These are phyloP conservation scores for Seriola dumerili DNA, from an alignment of 2,113 vertebrate species.

Conservation along the genomic window DNA sequence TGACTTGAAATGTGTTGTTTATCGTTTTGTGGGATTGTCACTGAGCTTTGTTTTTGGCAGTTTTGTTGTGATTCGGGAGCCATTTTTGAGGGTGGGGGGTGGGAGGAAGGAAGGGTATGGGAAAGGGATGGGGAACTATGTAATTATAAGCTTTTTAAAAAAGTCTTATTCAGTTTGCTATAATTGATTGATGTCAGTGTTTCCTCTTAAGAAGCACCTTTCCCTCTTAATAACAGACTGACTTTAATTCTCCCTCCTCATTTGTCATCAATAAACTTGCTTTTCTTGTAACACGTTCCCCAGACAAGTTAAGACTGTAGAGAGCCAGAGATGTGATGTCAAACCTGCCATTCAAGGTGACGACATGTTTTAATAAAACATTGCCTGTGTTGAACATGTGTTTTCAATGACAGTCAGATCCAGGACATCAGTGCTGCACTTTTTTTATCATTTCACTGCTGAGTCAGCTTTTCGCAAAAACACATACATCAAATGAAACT, in stretches of 20 bases:
- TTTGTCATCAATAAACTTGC: constrained; percentile 56
- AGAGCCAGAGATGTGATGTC: constrained; percentile 61
- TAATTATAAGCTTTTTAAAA: constrained; percentile 63
- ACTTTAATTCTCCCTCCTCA: constrained; percentile 44
- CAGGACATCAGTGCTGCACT: constrained; percentile 29
- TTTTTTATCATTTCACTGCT: constrained; percentile 25
- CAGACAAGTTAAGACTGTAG: constrained; percentile 48
- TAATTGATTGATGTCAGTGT: constrained; percentile 79
- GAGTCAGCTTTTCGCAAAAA: constrained; percentile 23
- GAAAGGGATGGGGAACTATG: constrained; percentile 29
- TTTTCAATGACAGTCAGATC: constrained; percentile 56
- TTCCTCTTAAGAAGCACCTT: constrained; percentile 74
- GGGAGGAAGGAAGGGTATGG: not conserved
- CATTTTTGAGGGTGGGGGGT: constrained; percentile 27
- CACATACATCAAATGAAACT: not conserved
- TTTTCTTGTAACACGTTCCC: constrained; percentile 61
- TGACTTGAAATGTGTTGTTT: constrained; percentile 75
- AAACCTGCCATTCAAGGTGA: constrained; percentile 51
- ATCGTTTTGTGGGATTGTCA: constrained; percentile 73
- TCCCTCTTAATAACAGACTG: constrained; percentile 54
- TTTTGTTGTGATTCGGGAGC: constrained; percentile 61
- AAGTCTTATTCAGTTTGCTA: constrained; percentile 66
- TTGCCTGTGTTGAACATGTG: constrained; percentile 60
- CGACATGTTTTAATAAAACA: constrained; percentile 64
- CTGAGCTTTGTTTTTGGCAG: constrained; percentile 60